Evolutionary conservation across 2,888 invertebrate genomes (phyloP), one percentile per base, ranked within the genome.

Genomic region (Diaphora mendica): DNA sequence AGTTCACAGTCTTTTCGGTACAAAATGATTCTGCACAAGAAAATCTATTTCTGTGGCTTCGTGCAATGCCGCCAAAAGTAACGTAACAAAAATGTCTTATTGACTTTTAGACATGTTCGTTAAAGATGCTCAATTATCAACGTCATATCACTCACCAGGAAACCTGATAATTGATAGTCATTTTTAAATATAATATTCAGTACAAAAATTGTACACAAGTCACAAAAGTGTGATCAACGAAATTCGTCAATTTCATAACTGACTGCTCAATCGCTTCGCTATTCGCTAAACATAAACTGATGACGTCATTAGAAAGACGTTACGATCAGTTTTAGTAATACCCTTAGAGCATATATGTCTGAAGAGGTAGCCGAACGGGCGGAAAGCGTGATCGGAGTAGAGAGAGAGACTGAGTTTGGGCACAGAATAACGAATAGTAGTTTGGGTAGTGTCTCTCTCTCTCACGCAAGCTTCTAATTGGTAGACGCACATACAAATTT

Each of bases 61-160:
- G 87, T 90, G 89, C 88, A 90, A 92, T 95, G 92, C 95, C 95
- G 95, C 95, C 95, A 95, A 95, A 95, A 95, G 88, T 91, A 91
- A 91, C 89, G 90, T 91, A 90, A 91, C 82, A 68, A 77, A 68
- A 77, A 77, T 85, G 88, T 88, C 86, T 86, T 82, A 85, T 71
- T 86, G 86, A 85, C 84, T 86, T 85, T 84, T 79, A 84, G 78
- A 74, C 76, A 74, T 76, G 76, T 55, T 76, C 62, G 62, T 73
- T 70, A 65, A 35, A 30, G 64, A 73, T 72, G 71, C 11, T 75
- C 73, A n/a, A 67, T 66, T 78, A 59, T 62, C 0, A 70, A 65
- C 70, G 68, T 62, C 67, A 65, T 66, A 48, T 42, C 65, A 75
- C 72, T 70, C 42, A 71, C 66, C 20, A 48, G 30, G 20, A 67